phyloP scores from a whole-genome alignment of 2,113 vertebrate species.

The Salvelinus sp. region DNA sequence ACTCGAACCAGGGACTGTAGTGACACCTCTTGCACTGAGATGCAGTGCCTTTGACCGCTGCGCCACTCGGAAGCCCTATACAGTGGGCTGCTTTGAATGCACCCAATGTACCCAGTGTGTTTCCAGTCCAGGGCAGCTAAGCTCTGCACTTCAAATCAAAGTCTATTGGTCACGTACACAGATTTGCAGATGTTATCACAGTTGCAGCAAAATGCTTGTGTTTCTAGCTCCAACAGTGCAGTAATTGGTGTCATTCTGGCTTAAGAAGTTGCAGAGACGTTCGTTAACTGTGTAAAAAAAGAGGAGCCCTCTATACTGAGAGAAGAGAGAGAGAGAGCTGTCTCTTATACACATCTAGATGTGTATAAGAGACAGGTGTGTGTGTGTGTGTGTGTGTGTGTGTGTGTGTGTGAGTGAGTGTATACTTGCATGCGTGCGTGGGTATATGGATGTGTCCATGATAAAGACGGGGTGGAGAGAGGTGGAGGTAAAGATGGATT shows the following conservation, averaged over 20 bases:
- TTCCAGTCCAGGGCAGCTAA: background rate
- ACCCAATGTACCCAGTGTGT: background rate
- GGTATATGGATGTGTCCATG: background rate
- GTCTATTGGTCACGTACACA: too few species aligned
- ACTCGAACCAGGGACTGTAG: too few species aligned
- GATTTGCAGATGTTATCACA: too few species aligned
- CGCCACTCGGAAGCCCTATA: too few species aligned
- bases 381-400: constrained; percentile 5
- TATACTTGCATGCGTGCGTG: constrained; percentile 25
- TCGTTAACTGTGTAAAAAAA: background rate
- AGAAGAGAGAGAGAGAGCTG: background rate
- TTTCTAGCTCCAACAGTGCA: background rate
- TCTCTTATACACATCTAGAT: too few species aligned
- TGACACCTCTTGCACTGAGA: too few species aligned
- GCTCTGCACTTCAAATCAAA: background rate
- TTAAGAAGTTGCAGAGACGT: background rate
- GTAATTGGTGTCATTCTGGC: background rate
- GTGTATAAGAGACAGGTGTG: too few species aligned
- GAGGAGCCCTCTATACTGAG: background rate
- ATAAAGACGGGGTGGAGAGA: background rate
- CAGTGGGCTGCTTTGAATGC: background rate
- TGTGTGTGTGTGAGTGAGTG: constrained; percentile 6
- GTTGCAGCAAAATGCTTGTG: too few species aligned
- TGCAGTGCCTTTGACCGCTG: too few species aligned
- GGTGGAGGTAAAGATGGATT: background rate